Percentiles rank a stretch among this genome's conserved stretches.
Conservation (phyloP, 2,888 invertebrate genomes). For the Eupithecia subfuscata region DNA sequence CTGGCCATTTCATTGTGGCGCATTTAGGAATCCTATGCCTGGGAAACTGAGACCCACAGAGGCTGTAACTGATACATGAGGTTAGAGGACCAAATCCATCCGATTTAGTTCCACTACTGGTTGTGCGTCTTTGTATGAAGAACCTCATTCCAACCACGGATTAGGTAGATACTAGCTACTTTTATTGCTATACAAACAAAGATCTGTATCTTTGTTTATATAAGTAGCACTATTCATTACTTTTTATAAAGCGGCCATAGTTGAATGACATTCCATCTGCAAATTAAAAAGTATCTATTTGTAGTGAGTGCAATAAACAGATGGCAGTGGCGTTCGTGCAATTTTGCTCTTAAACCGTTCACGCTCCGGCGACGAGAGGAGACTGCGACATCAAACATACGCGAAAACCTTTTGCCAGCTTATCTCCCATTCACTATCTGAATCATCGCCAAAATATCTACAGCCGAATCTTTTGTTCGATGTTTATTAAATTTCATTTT, state of each 20-base stretch:
- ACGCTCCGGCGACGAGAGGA: conserved; percentile 80
- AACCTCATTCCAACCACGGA: not conserved
- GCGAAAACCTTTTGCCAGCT: conserved; percentile 82
- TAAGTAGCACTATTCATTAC: conserved; percentile 46
- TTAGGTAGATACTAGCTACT: not conserved
- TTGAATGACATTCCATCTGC: conserved; percentile 75
- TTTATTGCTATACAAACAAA: not conserved
- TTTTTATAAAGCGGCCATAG: conserved; percentile 51
- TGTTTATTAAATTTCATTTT: conserved; percentile 85
- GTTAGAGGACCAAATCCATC: not conserved
- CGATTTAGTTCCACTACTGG: not conserved
- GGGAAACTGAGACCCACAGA: not conserved
- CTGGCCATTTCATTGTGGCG: not conserved
- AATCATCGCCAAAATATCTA: conserved; percentile 76
- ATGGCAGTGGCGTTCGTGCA: conserved; percentile 78
- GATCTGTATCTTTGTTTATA: conserved; percentile 40
- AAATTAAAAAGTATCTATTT: conserved; percentile 81
- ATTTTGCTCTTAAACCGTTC: conserved; percentile 79
- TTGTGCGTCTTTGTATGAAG: not conserved
- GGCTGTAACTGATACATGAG: not conserved
- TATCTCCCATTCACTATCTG: conserved; percentile 81
- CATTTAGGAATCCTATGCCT: not conserved
- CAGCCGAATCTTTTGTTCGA: conserved; percentile 73
- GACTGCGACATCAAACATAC: conserved; percentile 82
- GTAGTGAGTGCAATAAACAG: conserved; percentile 74